phyloP scores from a whole-genome alignment of 2,888 invertebrate species.

The Lepidocyrtoides sp. region DNA sequence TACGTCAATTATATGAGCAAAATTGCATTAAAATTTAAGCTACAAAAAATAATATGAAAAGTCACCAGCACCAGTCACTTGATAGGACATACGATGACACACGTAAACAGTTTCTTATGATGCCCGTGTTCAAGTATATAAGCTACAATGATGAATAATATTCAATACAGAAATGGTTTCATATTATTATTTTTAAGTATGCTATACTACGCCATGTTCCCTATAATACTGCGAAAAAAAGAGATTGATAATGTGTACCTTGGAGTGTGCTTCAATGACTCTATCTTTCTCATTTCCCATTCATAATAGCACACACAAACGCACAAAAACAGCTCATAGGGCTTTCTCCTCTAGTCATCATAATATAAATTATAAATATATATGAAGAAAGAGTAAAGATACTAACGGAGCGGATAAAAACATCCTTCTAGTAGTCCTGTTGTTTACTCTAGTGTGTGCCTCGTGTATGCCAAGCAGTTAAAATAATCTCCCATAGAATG shows the following conservation, averaged over 20 bases:
- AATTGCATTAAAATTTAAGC: neutral
- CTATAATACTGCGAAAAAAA: neutral
- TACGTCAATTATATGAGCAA: neutral
- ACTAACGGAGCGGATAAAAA: neutral
- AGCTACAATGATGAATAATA: too few species aligned
- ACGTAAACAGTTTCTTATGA: too few species aligned
- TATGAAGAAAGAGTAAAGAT: neutral
- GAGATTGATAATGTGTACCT: constrained; percentile 34
- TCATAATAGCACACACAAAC: too few species aligned
- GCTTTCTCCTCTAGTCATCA: neutral
- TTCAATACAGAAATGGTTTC: too few species aligned
- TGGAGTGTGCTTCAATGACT: constrained; percentile 46
- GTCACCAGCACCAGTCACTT: too few species aligned
- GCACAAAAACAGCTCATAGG: neutral
- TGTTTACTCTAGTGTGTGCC: neutral
- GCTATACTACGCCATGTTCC: too few species aligned
- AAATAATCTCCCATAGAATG: constrained; percentile 6
- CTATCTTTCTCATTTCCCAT: constrained; percentile 1
- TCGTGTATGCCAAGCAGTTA: neutral
- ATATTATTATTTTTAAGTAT: too few species aligned
- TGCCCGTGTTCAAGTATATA: too few species aligned
- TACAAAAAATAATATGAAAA: too few species aligned
- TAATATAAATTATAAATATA: neutral
- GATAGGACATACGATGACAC: too few species aligned
- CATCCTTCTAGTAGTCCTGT: neutral